Evolutionary conservation across 2,797 vertebrate genomes (phyloP).

Genomic region (Lepilemur ruficaudatus): DNA sequence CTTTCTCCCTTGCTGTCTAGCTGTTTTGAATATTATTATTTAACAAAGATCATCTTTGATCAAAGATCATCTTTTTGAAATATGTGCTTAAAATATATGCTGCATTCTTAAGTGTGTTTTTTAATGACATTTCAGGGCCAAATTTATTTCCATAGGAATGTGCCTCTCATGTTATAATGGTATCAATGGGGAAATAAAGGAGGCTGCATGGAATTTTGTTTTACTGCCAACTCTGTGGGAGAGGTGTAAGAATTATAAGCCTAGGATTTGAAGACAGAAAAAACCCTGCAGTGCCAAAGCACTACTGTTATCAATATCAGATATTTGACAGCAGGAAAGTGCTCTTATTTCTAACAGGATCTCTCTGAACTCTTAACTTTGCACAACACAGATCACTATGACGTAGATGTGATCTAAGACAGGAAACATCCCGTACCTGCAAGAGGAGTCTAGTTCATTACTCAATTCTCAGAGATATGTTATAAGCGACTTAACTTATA

Average conservation of each 20-base stretch:
- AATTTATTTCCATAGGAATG: constrained; percentile 50
- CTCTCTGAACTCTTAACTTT: not conserved
- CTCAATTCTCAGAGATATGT: not conserved
- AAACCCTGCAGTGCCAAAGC: not conserved
- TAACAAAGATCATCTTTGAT: not conserved
- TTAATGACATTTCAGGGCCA: constrained; percentile 28
- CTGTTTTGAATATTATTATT: constrained; percentile 32
- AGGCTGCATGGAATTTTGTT: constrained; percentile 4
- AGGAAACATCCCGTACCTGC: not conserved
- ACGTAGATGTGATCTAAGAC: not conserved
- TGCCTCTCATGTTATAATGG: constrained; percentile 51
- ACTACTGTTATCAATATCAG: not conserved
- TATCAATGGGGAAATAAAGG: constrained; percentile 44
- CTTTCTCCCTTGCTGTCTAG: not conserved
- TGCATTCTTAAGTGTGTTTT: not conserved
- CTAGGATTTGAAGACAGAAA: not conserved
- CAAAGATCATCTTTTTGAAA: not conserved
- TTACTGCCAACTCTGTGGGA: constrained; percentile 29
- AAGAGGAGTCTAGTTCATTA: not conserved
- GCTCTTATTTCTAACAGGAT: not conserved
- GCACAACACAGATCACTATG: not conserved
- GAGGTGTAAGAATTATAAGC: constrained; percentile 30
- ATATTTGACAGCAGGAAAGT: not conserved
- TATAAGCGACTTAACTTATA: not conserved
- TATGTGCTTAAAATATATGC: not conserved